Evolutionary conservation across 1,140 invertebrate species (phyloP), one percentile per base, ranked within the genome.

Genomic region (Metaphire vulgaris): DNA sequence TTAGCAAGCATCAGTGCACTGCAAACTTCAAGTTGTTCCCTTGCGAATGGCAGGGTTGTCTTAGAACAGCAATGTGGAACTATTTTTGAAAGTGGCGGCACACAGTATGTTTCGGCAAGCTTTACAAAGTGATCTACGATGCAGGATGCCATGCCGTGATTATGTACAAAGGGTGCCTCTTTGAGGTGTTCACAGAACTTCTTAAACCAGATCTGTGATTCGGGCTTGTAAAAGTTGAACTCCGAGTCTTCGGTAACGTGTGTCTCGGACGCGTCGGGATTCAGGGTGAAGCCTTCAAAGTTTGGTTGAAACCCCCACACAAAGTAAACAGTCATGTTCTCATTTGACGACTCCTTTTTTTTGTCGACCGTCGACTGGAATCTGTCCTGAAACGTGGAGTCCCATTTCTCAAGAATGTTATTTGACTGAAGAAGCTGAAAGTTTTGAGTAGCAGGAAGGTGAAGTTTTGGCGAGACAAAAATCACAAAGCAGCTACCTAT

Each of bases 401-500:
- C 93, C 86, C 97, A 98, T 74, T 91, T 89, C 87, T 98, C 96
- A 84, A 97, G 94, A 1, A 90, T 89, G 88, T 98, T 95, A 70
- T 89, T 88, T 1, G 88, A 89, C 79, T 91, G 89, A 84, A 98
- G 95, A 12, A 97, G 88, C 87, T 96, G 95, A 85, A 98, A 95
- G 82, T 93, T 90, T 77, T 90, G 89, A 1, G 91, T 90, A 84
- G 93, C 91, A 74, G 95, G 95, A 72, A 97, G 86, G 80, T 91
- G 89, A 72, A 97, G 87, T 70, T 91, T 91, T 66, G 95, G 95
- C 84, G 90, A 91, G 84, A 92, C 91, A 83, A 97, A 92, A 28
- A 97, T 92, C 78, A 93, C 87, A 72, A 92, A 82, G 75, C 90
- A 87, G 81, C 91, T 91, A 74, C 85, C 87, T 69, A 92, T 84